These are phyloP conservation scores for Melanotaenia nigrans DNA, from an alignment of 2,797 vertebrate genomes.

Conservation along the genomic window DNA sequence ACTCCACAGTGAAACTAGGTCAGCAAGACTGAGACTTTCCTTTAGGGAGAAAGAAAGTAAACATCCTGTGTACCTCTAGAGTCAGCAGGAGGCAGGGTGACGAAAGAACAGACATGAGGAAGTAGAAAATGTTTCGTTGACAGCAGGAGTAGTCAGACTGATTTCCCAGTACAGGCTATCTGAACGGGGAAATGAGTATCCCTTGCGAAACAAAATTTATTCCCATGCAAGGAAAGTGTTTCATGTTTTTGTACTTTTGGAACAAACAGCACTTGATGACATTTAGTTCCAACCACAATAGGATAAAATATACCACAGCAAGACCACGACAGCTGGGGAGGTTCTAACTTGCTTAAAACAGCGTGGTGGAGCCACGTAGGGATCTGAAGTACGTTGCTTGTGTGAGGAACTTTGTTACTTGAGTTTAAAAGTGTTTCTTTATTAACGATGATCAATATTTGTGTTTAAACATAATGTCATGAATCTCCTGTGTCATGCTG, in stretches of 20 bases:
- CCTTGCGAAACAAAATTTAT: background rate
- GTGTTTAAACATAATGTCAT: background rate
- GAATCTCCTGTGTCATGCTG: background rate
- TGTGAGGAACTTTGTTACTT: background rate
- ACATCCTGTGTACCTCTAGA: constrained; percentile 73
- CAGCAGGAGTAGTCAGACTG: constrained; percentile 10
- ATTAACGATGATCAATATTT: background rate
- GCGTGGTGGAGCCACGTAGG: background rate
- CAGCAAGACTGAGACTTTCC: constrained; percentile 73
- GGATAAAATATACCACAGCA: background rate
- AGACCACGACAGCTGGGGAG: background rate
- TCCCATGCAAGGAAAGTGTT: background rate
- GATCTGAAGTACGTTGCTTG: background rate
- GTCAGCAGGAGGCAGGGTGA: constrained; percentile 63
- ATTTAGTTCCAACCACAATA: constrained; percentile 1
- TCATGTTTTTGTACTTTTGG: background rate
- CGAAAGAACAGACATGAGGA: constrained; percentile 41
- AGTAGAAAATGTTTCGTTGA: constrained; percentile 30
- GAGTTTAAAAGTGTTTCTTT: background rate
- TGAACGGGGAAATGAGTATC: background rate
- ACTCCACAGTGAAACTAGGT: constrained; percentile 76
- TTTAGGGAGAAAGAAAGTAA: constrained; percentile 69
- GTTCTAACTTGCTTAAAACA: background rate
- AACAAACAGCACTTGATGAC: constrained; percentile 7
- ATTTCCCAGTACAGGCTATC: background rate